Percentiles rank a stretch among this genome's conserved stretches.
Conservation (phyloP, 2,797 vertebrate species). For the Erithacus rubecula region DNA sequence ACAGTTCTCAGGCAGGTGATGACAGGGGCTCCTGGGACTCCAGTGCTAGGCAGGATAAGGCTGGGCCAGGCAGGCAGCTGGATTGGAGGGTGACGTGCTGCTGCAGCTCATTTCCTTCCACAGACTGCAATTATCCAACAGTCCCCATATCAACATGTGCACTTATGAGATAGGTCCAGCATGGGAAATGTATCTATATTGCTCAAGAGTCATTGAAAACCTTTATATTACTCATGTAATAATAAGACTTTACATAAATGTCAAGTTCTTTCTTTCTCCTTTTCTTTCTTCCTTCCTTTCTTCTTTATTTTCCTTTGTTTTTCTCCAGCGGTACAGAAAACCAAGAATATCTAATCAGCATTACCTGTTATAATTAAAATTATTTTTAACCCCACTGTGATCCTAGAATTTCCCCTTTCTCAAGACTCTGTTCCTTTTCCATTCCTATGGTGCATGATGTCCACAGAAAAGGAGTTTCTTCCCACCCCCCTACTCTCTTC, state of each 20-base stretch:
- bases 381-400: not conserved
- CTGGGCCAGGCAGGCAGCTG: not conserved
- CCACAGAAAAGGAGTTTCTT: not conserved
- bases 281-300: accelerated
- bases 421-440: not conserved
- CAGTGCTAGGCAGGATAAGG: not conserved
- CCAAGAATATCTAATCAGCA: not conserved
- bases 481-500: accelerated
- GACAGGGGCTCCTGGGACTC: not conserved
- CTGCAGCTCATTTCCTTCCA: not conserved
- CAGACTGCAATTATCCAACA: not conserved
- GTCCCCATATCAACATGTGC: not conserved
- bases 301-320: not conserved
- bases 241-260: not conserved
- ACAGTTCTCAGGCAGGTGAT: not conserved
- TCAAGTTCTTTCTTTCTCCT: accelerated
- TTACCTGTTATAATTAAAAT: not conserved
- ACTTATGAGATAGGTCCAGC: not conserved
- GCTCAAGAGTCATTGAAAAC: not conserved
- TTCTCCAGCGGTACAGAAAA: not conserved
- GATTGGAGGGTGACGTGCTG: not conserved
- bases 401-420: not conserved
- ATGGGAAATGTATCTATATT: not conserved
- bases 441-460: accelerated
- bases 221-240: not conserved